These are phyloP conservation scores for Teleogryllus occipitalis DNA, from an alignment of 1,140 invertebrate genomes.

Conservation along the genomic window DNA sequence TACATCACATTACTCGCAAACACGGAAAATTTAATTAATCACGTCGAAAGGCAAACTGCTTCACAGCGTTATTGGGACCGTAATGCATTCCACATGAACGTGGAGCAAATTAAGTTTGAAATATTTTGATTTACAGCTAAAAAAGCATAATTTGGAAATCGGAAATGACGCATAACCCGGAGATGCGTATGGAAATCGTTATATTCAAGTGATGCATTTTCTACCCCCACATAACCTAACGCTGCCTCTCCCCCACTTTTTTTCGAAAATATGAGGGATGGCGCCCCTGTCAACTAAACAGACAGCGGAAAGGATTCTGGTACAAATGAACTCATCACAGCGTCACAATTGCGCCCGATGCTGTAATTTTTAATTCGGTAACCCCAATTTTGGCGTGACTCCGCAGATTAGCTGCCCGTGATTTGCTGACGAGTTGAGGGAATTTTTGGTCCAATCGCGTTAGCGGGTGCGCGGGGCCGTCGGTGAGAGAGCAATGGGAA, in stretches of 20 bases:
- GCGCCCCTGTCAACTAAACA: not conserved
- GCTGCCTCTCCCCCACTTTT: no score
- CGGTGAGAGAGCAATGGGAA: not conserved
- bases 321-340: not conserved
- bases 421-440: not conserved
- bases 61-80: not conserved
- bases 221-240: no score
- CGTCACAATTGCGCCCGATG: not conserved
- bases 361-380: not conserved
- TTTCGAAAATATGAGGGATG: no score
- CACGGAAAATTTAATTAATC: not conserved
- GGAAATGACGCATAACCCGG: not conserved
- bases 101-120: not conserved
- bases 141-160: not conserved
- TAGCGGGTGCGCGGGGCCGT: not conserved
- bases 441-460: not conserved
- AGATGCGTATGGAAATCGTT: no score
- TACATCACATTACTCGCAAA: not conserved
- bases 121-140: not conserved
- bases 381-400: not conserved
- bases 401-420: not conserved
- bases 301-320: not conserved
- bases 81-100: not conserved
- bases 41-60: not conserved
- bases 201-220: no score